A percentile compares a stretch with the other conserved stretches of the same genome.
These are phyloP conservation scores for Pangasianodon hypophthalmus DNA, from an alignment of 2,113 vertebrate species.

Conservation along the genomic window DNA sequence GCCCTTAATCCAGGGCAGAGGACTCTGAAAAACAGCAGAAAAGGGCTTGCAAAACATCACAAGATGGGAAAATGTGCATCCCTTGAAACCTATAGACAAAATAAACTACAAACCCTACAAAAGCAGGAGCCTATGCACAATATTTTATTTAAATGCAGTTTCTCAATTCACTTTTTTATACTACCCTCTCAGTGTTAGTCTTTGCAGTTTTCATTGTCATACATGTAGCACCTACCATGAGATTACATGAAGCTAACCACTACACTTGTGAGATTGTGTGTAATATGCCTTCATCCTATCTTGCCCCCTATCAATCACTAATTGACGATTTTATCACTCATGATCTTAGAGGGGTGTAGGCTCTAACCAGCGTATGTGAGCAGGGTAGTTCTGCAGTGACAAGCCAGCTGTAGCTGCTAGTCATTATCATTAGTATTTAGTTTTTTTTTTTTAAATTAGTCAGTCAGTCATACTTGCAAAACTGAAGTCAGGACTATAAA, in stretches of 20 bases:
- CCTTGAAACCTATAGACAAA: background rate
- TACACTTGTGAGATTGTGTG: background rate
- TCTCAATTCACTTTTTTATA: background rate
- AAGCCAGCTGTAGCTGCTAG: background rate
- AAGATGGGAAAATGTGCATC: background rate
- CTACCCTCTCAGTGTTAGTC: background rate
- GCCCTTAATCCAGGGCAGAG: slow-evolving; percentile 94
- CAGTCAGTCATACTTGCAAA: background rate
- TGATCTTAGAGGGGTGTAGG: too few relatives aligned
- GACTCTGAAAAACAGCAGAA: slow-evolving; percentile 77
- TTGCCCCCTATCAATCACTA: too few relatives aligned
- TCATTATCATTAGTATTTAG: background rate
- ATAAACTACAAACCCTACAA: background rate
- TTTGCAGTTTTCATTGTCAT: background rate
- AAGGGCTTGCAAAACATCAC: background rate
- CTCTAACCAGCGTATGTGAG: too few relatives aligned
- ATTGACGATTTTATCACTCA: too few relatives aligned
- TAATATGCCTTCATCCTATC: too few relatives aligned
- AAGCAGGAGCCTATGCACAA: background rate
- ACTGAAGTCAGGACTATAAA: background rate
- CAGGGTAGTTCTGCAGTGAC: background rate
- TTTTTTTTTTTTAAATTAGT: background rate
- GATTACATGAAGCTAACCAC: too few relatives aligned
- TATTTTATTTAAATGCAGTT: background rate
- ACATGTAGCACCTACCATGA: too few relatives aligned